Evolutionary conservation across 2,797 vertebrate genomes (phyloP), one percentile per base, ranked within the genome.

Genomic region (Sebastolobus altivelis): DNA sequence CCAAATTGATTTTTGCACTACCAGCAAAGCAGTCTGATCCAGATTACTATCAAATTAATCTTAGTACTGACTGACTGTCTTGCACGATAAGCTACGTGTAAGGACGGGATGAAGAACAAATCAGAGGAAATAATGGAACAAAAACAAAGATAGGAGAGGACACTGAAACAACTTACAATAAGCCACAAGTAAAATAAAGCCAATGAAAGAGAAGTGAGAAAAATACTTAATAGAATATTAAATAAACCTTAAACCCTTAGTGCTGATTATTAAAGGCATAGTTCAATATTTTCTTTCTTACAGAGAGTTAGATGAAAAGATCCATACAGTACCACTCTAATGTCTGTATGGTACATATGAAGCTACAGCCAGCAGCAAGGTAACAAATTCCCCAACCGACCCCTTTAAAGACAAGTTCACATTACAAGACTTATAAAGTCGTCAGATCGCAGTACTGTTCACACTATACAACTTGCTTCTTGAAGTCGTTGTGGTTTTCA

Each of bases 41-140:
- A 84, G 72, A 84, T 70, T 43, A 38, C 58, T 35, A 77, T 84
- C 76, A 80, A 61, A 84, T 86, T 72, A 84, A 87, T 88, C 82
- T 88, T 54, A 13, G 65, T 66, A 29, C 52, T 59, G 71, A 68
- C 71, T 61, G 76, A 61, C 56, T 74, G 69, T 55, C 72, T 22
- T 35, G 59, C 52, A 8, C 59, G 75, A 70, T 54, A 55, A 66
- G 8, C 74, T n/a, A 63, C 63, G 63, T 14, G 74, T 11, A 8
- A 52, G 25, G 14, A 61, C 5, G 55, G 59, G 25, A 71, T 1
- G 6, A 43, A 60, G 33, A 60, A 37, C 5, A 55, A 61, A 78
- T 63, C 55, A 49, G 18, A 68, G 46, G 33, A 66, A 59, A 22
- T 27, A n/a, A 52, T 3, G 29, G 55, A 69, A 65, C 31, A 58